Evolutionary conservation across 2,113 vertebrate species (phyloP).

Genomic region (Seriola quinqueradiata): DNA sequence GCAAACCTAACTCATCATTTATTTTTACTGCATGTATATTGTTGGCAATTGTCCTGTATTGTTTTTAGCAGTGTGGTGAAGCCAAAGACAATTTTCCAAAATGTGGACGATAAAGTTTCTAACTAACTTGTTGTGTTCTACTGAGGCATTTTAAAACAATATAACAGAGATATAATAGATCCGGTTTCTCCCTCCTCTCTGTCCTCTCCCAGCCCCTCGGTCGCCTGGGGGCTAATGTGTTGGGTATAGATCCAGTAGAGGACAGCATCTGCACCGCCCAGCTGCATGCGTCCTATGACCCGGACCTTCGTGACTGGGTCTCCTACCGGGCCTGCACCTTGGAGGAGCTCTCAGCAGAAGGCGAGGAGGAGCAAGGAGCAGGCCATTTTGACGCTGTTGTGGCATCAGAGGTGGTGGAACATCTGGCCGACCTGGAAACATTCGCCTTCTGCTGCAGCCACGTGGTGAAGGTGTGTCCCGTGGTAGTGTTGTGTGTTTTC

Average conservation of each 20-base stretch:
- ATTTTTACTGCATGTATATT: neutral
- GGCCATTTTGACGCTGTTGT: constrained; percentile 90
- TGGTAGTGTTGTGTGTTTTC: constrained; percentile 21
- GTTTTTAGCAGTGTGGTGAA: neutral
- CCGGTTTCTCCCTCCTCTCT: neutral
- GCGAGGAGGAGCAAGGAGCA: constrained; percentile 29
- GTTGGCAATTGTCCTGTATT: neutral
- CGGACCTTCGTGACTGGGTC: constrained; percentile 84
- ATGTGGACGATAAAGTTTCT: neutral
- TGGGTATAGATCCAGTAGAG: constrained; percentile 94
- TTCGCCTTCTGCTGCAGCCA: constrained; percentile 90
- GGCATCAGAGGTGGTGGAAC: constrained; percentile 97
- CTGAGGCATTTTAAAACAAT: neutral
- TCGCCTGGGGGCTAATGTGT: constrained; percentile 91
- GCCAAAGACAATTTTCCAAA: neutral
- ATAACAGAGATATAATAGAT: neutral
- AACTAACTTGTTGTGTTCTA: neutral
- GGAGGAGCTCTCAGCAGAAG: constrained; percentile 89
- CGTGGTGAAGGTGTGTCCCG: constrained; percentile 89
- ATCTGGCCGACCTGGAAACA: constrained; percentile 91
- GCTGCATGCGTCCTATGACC: constrained; percentile 91
- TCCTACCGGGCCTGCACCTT: constrained; percentile 89
- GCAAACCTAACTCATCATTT: neutral
- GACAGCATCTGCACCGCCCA: constrained; percentile 92
- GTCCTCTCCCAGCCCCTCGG: constrained; percentile 89